A percentile compares a stretch with the other conserved stretches of the same genome.
phyloP scores from a whole-genome alignment of 2,113 vertebrate genomes.

The Kryptolebias marmoratus region DNA sequence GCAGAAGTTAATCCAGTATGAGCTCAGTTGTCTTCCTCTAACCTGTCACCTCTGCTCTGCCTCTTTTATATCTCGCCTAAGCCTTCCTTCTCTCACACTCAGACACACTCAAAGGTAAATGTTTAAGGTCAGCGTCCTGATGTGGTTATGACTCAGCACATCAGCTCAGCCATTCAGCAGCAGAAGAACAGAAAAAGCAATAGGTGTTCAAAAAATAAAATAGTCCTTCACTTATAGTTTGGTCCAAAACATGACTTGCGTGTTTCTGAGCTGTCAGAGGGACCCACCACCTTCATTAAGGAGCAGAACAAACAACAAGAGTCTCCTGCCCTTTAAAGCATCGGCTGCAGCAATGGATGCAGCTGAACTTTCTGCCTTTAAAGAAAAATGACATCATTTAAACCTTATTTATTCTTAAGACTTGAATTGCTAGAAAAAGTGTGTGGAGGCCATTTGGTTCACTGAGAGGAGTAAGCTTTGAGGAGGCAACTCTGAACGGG shows the following conservation, averaged over 20 bases:
- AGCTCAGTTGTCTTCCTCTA: background rate
- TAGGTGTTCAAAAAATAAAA: background rate
- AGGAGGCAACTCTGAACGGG: constrained; percentile 17
- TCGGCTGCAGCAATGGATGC: background rate
- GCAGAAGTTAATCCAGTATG: constrained; percentile 13
- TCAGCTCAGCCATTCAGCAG: constrained; percentile 21
- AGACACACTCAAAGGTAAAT: constrained; percentile 19
- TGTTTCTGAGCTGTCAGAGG: too few relatives aligned
- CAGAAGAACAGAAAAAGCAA: constrained; percentile 5
- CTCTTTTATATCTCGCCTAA: constrained; percentile 16
- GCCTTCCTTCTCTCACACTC: constrained; percentile 2
- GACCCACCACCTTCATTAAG: too few relatives aligned
- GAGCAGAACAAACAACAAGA: background rate
- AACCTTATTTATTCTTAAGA: background rate
- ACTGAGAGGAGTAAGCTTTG: background rate
- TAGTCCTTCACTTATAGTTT: too few relatives aligned
- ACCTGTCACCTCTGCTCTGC: constrained; percentile 30
- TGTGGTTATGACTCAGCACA: constrained; percentile 33
- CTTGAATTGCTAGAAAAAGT: background rate
- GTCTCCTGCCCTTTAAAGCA: background rate
- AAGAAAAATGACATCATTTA: background rate
- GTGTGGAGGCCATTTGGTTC: background rate
- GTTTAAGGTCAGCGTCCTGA: constrained; percentile 47
- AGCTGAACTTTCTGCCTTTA: background rate
- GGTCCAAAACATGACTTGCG: too few relatives aligned